phyloP scores from a whole-genome alignment of 2,888 invertebrate species.

The Drosophila melanosoma region DNA sequence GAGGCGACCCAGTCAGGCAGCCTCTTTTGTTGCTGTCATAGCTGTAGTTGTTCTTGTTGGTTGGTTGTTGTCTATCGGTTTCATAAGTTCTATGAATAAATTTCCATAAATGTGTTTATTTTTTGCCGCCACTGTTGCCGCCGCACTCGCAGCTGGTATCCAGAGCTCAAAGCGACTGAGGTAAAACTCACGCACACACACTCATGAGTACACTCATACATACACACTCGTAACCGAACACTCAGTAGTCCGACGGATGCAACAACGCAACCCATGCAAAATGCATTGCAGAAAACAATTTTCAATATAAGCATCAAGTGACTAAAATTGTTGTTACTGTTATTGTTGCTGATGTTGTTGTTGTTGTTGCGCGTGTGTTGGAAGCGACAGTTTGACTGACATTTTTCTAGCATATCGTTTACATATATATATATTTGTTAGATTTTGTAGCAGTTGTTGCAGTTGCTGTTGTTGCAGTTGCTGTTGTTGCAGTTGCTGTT shows the following conservation, averaged over 20 bases:
- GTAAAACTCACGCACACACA: slow-evolving; percentile 51
- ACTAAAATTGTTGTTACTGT: slow-evolving; percentile 63
- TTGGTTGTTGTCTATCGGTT: slow-evolving; percentile 75
- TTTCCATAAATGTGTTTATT: slow-evolving; percentile 83
- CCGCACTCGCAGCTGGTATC: slow-evolving; percentile 71
- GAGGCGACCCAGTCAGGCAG: slow-evolving; percentile 74
- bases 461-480: slow-evolving; percentile 28
- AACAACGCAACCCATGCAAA: slow-evolving; percentile 63
- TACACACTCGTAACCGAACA: slow-evolving; percentile 16
- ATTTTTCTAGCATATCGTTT: slow-evolving; percentile 83
- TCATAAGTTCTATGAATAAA: slow-evolving; percentile 85
- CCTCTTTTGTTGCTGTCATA: slow-evolving; percentile 65
- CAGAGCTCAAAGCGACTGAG: slow-evolving; percentile 41
- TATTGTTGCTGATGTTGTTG: slow-evolving; percentile 34
- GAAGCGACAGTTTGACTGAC: slow-evolving; percentile 84
- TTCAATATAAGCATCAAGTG: slow-evolving; percentile 82
- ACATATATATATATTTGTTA: slow-evolving; percentile 76
- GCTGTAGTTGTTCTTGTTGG: slow-evolving; percentile 45
- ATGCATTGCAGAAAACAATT: slow-evolving; percentile 77
- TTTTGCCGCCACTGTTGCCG: slow-evolving; percentile 61
- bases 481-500: slow-evolving; percentile 20
- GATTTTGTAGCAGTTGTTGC: slow-evolving; percentile 67
- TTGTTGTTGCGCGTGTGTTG: slow-evolving; percentile 80
- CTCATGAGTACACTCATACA: slow-evolving; percentile 28
- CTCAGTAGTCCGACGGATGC: slow-evolving; percentile 66